These are phyloP conservation scores for Amphipoea oculea DNA, from an alignment of 2,888 invertebrate genomes.

Conservation along the genomic window DNA sequence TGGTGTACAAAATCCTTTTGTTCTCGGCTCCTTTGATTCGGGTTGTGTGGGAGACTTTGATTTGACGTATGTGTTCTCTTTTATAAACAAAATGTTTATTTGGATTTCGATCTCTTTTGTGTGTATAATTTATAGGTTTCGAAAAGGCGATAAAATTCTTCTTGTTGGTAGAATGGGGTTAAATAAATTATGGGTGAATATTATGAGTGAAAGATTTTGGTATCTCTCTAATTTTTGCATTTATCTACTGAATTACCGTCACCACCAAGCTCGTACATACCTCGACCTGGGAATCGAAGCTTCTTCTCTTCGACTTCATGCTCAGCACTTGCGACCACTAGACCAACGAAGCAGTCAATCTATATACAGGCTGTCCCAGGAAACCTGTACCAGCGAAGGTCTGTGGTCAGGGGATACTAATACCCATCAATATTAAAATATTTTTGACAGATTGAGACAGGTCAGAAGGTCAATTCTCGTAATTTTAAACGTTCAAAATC, in stretches of 20 bases:
- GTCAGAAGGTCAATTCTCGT: too few species aligned
- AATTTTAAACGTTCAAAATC: too few species aligned
- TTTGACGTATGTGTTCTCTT: constrained; percentile 65
- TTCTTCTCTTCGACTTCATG: too few species aligned
- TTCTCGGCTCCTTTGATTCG: constrained; percentile 74
- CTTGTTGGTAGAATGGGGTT: constrained; percentile 3
- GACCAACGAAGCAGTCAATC: too few species aligned
- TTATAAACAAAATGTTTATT: constrained; percentile 62
- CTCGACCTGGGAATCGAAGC: too few species aligned
- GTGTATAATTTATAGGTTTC: constrained; percentile 60
- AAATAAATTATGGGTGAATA: constrained; percentile 13
- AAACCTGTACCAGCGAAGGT: too few species aligned
- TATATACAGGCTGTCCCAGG: too few species aligned
- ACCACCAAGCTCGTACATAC: neutral
- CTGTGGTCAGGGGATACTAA: too few species aligned
- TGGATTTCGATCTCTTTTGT: constrained; percentile 59
- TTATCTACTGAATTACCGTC: neutral
- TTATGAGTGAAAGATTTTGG: neutral
- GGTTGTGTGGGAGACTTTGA: constrained; percentile 62
- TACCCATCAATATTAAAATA: too few species aligned
- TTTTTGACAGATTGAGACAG: too few species aligned
- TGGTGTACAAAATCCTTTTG: constrained; percentile 68
- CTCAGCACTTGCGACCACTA: too few species aligned
- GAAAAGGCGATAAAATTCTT: constrained; percentile 50
- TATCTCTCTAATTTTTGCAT: neutral